Base-by-base conservation (phyloP, 2,113 vertebrate genomes). In the Ptilorrhoa leucosticta region DNA sequence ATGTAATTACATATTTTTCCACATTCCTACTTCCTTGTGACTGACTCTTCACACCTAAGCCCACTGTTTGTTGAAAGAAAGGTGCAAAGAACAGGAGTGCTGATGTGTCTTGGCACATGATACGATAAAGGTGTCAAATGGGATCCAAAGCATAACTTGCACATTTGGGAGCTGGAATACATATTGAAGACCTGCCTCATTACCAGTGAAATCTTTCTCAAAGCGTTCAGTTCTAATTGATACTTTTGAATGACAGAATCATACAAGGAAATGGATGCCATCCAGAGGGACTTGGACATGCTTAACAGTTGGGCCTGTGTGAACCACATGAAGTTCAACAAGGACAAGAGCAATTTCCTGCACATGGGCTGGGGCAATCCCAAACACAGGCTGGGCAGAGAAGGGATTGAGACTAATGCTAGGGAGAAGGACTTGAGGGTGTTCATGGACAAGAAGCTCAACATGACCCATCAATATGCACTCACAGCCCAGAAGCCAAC, bases 91-190 rank as follows among this genome's bases (percentile, higher is more conserved):
- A 37, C 10, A 40, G 28, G 8, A 57, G 7, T 26, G 33, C 33
- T 71, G 28, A 63, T 50, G 58, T 37, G 17, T 28, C 60, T 69
- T 40, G 50, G 61, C 24, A 40, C 5, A 40, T 3, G 27, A 76
- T 56, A 40, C 0, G 0, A 78, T 48, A 53, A 65, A 86, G 3
- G 3, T 69, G 21, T 66, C 33, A 44, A 71, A 61, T 11, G 13
- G 37, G 40, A 81, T 69, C 9, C 22, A 56, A 81, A 77, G 53
- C 1, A 0, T 24, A 71, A 60, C 24, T 13, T 72, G 81, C 33
- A 26, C 53, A 58, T 72, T 7, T 76, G 27, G 48, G 21, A 89
- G 28, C 50, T 20, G 37, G 26, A 84, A 68, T 75, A 84, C 6
- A 7, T 58, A 39, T 6, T 4, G 3, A 65, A 89, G 19, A 31